A percentile compares a stretch with the other conserved stretches of the same genome.
These are phyloP conservation scores for Mimumesa dahlbomi DNA, from an alignment of 2,888 invertebrate genomes.

Conservation along the genomic window DNA sequence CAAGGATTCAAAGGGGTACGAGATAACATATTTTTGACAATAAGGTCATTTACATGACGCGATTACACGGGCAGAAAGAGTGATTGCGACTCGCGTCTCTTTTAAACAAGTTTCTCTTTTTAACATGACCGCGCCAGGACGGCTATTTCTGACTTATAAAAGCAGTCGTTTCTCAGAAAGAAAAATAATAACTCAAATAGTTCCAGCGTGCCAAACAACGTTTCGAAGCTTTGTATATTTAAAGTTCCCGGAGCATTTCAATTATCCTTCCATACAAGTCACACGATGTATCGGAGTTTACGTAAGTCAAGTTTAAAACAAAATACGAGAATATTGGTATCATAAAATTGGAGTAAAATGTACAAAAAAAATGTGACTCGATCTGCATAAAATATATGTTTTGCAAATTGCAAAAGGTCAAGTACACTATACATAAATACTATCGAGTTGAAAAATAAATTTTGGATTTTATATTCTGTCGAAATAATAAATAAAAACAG, in stretches of 20 bases:
- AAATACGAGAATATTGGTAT: too few species aligned
- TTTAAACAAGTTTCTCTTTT: conserved; percentile 27
- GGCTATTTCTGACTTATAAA: conserved; percentile 53
- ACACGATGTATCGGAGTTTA: too few species aligned
- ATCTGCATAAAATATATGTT: too few species aligned
- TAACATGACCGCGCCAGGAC: conserved; percentile 20
- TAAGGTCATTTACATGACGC: conserved; percentile 58
- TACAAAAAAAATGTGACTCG: too few species aligned
- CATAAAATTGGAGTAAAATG: too few species aligned
- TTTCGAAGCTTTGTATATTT: conserved; percentile 1
- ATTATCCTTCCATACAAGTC: background rate
- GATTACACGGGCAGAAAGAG: conserved; percentile 30
- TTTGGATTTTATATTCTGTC: too few species aligned
- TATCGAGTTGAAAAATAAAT: too few species aligned
- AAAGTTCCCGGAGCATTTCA: background rate
- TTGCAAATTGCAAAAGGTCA: too few species aligned
- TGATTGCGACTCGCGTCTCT: conserved; percentile 15
- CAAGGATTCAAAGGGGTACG: conserved; percentile 47
- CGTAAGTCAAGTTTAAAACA: too few species aligned
- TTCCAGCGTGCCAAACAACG: conserved; percentile 7
- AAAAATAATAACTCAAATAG: conserved; percentile 30
- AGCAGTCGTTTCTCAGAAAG: conserved; percentile 19
- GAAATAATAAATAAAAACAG: too few species aligned
- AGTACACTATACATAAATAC: too few species aligned
- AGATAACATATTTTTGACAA: conserved; percentile 43